phyloP scores from a whole-genome alignment of 2,888 invertebrate species.

The Drosophila meridionalis region DNA sequence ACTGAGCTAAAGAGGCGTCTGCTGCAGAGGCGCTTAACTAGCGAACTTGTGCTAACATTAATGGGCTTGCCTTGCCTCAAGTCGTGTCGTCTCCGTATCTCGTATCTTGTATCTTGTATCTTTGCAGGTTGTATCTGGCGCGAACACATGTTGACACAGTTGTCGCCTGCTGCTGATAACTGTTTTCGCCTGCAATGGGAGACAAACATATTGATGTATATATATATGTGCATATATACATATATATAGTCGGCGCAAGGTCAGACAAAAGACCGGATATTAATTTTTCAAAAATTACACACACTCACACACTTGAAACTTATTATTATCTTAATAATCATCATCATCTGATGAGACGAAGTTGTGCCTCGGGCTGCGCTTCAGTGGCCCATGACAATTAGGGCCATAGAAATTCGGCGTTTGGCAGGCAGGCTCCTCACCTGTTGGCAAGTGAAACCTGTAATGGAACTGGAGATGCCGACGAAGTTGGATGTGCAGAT shows the following conservation, averaged over 20 bases:
- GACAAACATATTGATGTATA: conserved; percentile 1
- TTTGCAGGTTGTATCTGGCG: conserved; percentile 24
- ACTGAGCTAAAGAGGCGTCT: conserved; percentile 94
- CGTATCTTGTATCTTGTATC: conserved; percentile 28
- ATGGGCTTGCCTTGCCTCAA: background rate
- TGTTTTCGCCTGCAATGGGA: conserved; percentile 45
- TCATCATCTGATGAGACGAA: conserved; percentile 27
- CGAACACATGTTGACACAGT: conserved; percentile 72
- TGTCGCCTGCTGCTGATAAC: conserved; percentile 60
- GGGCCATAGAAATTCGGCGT: conserved; percentile 59
- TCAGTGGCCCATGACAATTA: conserved; percentile 79
- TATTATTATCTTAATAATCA: conserved; percentile 51
- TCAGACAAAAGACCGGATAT: conserved; percentile 65
- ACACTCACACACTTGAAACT: conserved; percentile 21
- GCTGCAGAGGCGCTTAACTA: conserved; percentile 34
- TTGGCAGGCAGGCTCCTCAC: conserved; percentile 51
- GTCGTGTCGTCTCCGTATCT: conserved; percentile 6
- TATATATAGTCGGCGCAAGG: conserved; percentile 31
- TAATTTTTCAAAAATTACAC: conserved; percentile 68
- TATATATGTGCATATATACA: background rate
- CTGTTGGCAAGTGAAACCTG: conserved; percentile 60
- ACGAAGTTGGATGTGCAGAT: background rate
- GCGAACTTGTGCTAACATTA: conserved; percentile 45
- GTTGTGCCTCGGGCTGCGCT: conserved; percentile 54
- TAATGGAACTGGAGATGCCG: conserved; percentile 5